These are phyloP conservation scores for Stenchaetothrips biformis DNA, from an alignment of 2,888 invertebrate genomes.

Conservation along the genomic window DNA sequence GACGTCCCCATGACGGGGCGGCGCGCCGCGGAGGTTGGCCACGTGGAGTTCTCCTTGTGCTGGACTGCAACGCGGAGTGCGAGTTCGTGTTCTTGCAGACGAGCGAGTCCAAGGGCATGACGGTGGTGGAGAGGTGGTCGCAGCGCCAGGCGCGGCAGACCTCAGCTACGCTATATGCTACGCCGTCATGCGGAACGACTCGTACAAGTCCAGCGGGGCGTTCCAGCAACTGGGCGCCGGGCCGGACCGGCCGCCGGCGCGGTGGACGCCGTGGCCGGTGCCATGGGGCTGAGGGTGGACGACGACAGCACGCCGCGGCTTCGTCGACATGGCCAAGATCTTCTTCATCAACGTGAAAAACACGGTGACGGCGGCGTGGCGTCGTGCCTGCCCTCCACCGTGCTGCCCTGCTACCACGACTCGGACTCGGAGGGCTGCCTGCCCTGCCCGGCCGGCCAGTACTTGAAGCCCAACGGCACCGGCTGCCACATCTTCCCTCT, in stretches of 20 bases:
- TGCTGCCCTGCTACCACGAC: conserved; percentile 46
- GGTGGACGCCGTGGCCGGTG: conserved; percentile 34
- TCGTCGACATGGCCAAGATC: conserved; percentile 48
- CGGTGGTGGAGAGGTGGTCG: conserved; percentile 47
- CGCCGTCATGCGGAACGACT: conserved; percentile 45
- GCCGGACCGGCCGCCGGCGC: conserved; percentile 34
- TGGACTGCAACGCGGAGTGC: conserved; percentile 50
- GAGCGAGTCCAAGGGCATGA: conserved; percentile 43
- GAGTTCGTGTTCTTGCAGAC: conserved; percentile 51
- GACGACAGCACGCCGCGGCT: conserved; percentile 1
- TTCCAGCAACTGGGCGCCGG: conserved; percentile 45
- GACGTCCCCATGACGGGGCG: conserved; percentile 42
- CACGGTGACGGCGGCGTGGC: conserved; percentile 53
- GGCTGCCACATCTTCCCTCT: conserved; percentile 48
- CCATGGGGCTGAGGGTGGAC: conserved; percentile 2
- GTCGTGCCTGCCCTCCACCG: conserved; percentile 48
- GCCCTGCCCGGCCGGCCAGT: conserved; percentile 52
- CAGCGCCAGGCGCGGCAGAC: conserved; percentile 43
- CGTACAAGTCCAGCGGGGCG: conserved; percentile 49
- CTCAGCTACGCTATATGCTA: too few species aligned
- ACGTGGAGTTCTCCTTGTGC: conserved; percentile 51
- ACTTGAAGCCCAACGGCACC: conserved; percentile 44
- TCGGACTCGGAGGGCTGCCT: conserved; percentile 45
- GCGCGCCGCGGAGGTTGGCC: conserved; percentile 46
- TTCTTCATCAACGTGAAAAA: conserved; percentile 53